Base-by-base conservation (phyloP, 2,888 invertebrate species). In the Napeogenes sylphis region DNA sequence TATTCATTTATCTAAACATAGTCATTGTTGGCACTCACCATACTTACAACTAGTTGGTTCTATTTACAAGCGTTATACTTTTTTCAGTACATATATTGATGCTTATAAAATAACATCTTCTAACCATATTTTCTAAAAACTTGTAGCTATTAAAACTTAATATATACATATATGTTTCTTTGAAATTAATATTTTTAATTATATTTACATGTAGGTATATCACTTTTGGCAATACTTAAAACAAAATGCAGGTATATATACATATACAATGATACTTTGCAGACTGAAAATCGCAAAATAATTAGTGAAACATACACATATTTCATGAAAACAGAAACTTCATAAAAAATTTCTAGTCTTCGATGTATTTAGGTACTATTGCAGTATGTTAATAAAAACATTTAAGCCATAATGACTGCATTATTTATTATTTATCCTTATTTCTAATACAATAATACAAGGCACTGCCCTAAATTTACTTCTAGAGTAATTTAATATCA, bases 391-490 rank as follows among this genome's bases (percentile, higher is more conserved):
- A 21, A 14, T 47, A 14, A 14, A 47, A 14, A 47, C n/a, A 6
- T 14, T 6, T n/a, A 47, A n/a, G 6, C 51, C 51, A 21, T 59
- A 60, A 70, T 63, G 67, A 67, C 66, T 59, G 64, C 57, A 38
- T 30, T 59, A 54, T 61, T 35, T 51, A 56, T 55, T 62, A 57
- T 46, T 55, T 62, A 57, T 46, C 53, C 56, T 62, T 73, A 75
- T 42, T 8, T 10, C 5, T 6, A 70, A 77, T 10, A 74, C 70
- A 75, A 73, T 68, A 73, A 76, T 75, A 77, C 75, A 84, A 84
- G 85, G 84, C 84, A 84, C 84, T 79, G 82, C 83, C 84, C 76
- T 78, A 77, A 81, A 78, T 68, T 71, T 70, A 70, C 54, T 33
- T 59, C 51, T 47, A 30, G 8, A n/a, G 10, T 51, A 30, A 42